Percentiles rank a stretch among this genome's conserved stretches.
phyloP scores from a whole-genome alignment of 2,113 vertebrate species.

The Anolis carolinensis region DNA sequence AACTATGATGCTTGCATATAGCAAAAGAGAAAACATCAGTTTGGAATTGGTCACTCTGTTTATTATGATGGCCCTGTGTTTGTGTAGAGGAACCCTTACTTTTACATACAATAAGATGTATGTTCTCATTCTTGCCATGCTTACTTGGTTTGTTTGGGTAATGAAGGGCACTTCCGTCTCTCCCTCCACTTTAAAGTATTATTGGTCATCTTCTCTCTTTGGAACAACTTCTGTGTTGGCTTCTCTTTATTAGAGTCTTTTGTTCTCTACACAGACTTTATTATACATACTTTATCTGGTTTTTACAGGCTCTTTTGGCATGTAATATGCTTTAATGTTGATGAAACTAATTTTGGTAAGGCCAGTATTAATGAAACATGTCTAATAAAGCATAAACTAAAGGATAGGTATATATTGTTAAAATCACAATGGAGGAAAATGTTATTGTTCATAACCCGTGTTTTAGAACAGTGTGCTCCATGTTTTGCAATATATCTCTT shows the following conservation, averaged over 20 bases:
- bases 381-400: neutral
- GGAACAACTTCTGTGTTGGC: too few species aligned
- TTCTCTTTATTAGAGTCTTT: too few species aligned
- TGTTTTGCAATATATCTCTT: neutral
- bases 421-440: neutral
- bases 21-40: neutral
- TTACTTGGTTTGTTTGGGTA: neutral
- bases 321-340: neutral
- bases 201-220: neutral
- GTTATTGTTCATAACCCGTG: neutral
- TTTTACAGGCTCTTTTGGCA: neutral
- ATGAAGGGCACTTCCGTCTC: too few species aligned
- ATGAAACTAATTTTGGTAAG: neutral
- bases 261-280: too few species aligned
- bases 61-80: neutral
- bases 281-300: neutral
- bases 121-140: too few species aligned
- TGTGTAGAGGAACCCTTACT: neutral
- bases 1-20: neutral
- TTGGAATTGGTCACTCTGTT: neutral
- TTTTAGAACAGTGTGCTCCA: neutral
- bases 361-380: neutral
- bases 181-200: neutral
- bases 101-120: neutral
- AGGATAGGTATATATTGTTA: slow-evolving; percentile 6